Evolutionary conservation across 2,113 vertebrate genomes (phyloP), one percentile per base, ranked within the genome.

Genomic region (Donacobius atricapilla): DNA sequence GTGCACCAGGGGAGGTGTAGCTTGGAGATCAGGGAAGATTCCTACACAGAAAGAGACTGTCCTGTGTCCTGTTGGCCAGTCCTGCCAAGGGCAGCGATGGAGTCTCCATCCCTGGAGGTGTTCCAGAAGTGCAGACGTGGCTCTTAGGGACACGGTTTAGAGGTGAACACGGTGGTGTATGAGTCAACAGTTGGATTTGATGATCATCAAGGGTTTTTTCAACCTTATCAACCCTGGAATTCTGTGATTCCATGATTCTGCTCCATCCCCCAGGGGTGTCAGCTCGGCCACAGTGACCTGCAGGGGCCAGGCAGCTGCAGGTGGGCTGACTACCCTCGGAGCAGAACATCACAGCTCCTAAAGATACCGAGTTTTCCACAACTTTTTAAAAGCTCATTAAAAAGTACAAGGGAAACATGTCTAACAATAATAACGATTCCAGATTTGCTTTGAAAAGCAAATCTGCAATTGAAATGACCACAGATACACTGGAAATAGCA

Each of bases 281-380:
- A 61, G 39, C 78, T 65, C 64, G 27, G 24, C 11, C 19, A 27
- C 28, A 2, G 39, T 4, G 9, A 11, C 61, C 61, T 30, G 19
- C 57, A 5, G 31, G 1, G 2, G 3, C 10, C 15, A 25, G 45
- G 40, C 15, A 64, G 44, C 21, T 30, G 7, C 30, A n/a, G 57
- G 15, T 20, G 48, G 4, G 70, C 28, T 8, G 9, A 5, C 13
- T 2, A 30, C 30, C 48, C 13, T 2, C 0, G 1, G 35, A 13
- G 12, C 86, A 72, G 54, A 60, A 20, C 54, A 28, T 4, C 71
- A 27, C 75, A 35, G 66, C 24, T 17, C 40, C 70, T 61, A 7
- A 6, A 44, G 50, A 7, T 1, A 17, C 40, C 3, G 25, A 70
- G 42, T 0, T 17, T 16, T 40, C 3, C 2, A 3, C 17, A 25